Conservation (phyloP, 2,888 invertebrate genomes). For the Eurytoma californica region DNA sequence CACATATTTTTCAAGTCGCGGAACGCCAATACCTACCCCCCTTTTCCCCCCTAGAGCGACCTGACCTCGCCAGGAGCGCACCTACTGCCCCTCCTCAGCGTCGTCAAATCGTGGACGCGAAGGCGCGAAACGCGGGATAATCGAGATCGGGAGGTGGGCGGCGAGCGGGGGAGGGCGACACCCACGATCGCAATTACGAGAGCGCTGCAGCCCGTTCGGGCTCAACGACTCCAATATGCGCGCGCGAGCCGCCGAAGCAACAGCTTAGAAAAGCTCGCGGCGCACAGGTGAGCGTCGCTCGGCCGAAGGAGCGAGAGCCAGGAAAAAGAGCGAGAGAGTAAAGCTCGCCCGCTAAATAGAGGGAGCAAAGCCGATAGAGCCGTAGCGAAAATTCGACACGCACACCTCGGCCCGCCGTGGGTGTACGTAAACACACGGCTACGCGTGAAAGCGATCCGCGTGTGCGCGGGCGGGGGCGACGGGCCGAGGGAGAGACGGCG, state of each 20-base stretch:
- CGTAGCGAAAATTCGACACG: constrained; percentile 16
- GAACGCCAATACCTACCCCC: constrained; percentile 4
- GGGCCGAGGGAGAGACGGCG: constrained; percentile 9
- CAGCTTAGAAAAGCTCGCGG: constrained; percentile 41
- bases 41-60: not conserved
- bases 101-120: too few relatives aligned
- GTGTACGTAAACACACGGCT: not conserved
- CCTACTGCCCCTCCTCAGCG: not conserved
- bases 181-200: not conserved
- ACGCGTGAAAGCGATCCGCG: constrained; percentile 19
- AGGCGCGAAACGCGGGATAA: not conserved
- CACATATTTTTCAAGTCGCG: constrained; percentile 12
- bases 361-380: constrained; percentile 15
- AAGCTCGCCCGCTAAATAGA: constrained; percentile 4
- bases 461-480: not conserved
- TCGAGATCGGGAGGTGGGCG: not conserved
- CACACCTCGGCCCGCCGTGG: not conserved
- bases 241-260: constrained; percentile 39
- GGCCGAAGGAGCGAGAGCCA: not conserved
- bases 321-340: not conserved
- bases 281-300: constrained; percentile 52
- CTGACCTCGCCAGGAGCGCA: constrained; percentile 1
- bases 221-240: not conserved
- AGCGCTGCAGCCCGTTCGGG: not conserved
- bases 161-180: not conserved